Base-by-base conservation (phyloP, 1,140 invertebrate genomes). In the Drosophila ohnishii region DNA sequence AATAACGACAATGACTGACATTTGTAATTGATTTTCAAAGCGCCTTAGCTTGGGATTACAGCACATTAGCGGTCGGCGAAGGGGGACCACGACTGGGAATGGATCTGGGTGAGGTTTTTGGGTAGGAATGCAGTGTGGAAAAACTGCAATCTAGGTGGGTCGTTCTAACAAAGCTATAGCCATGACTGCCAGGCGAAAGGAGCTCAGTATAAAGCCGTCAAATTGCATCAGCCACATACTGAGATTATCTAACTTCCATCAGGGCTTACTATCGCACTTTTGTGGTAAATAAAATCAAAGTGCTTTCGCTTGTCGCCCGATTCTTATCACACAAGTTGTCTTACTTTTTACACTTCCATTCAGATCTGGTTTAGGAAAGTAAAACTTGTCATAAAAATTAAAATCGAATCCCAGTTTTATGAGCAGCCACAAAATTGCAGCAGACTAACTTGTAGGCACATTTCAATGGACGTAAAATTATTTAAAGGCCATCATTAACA, bases 401-500 rank as follows among this genome's bases (percentile, higher is more conserved):
- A 87, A 87, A 80, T 87, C 80, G 73, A 86, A 77, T 82, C 86
- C 48, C 35, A 55, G 67, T 85, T 86, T 86, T 74, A 78, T 58
- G 64, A 48, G 16, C 40, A 53, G 61, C 75, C 77, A 76, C 73
- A 77, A 42, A 74, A 80, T 72, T 86, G 82, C 78, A 82, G 80
- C 61, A 53, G 65, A 57, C 64, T 50, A 64, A 72, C 75, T 76
- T 73, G 77, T 70, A 74, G 57, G 66, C 61, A 66, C 80, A 69
- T 72, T 76, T 62, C 32, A 64, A 67, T 60, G 71, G 47, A 73
- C 62, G 67, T 86, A 74, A 86, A 86, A 83, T 55, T 42, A 50
- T 87, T 84, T 86, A 70, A 80, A 74, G 66, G 79, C 75, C 75
- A 70, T 88, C 79, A 86, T 86, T 86, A 86, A 87, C 83, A 83